These are phyloP conservation scores for Brassicogethes aeneus DNA, from an alignment of 2,888 invertebrate genomes.

Conservation along the genomic window DNA sequence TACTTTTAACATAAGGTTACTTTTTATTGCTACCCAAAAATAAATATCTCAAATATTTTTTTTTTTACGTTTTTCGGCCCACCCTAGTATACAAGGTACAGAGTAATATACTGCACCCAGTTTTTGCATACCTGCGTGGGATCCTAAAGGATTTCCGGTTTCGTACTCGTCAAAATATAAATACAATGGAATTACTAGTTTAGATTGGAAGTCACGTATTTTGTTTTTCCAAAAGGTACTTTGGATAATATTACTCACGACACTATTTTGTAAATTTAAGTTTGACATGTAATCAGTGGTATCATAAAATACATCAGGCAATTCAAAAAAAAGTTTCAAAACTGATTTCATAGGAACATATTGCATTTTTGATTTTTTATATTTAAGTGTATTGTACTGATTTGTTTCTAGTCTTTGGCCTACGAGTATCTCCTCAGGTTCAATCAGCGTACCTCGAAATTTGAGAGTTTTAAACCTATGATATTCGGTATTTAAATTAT, in stretches of 20 bases:
- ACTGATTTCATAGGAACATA: slow-evolving; percentile 4
- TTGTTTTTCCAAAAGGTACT: slow-evolving; percentile 12
- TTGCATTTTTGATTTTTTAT: slow-evolving; percentile 7
- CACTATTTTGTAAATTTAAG: slow-evolving; percentile 4
- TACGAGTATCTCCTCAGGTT: no score
- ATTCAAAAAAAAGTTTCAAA: slow-evolving; percentile 8
- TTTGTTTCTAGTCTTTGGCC: no score
- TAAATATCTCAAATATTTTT: no score
- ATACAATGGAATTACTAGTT: slow-evolving; percentile 11
- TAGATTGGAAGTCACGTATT: slow-evolving; percentile 2
- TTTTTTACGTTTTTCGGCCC: no score
- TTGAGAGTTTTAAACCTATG: no score
- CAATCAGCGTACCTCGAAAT: no score
- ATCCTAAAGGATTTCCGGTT: slow-evolving; percentile 14
- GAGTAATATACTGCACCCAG: slow-evolving; percentile 14
- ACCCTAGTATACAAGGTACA: no score
- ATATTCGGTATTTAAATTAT: no score
- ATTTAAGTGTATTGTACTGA: no score
- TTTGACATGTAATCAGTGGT: slow-evolving; percentile 3
- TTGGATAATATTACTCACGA: slow-evolving; percentile 12
- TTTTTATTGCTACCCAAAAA: no score
- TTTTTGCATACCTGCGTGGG: slow-evolving; percentile 12
- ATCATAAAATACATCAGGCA: no score
- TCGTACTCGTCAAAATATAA: slow-evolving; percentile 19
- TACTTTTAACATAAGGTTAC: no score